These are phyloP conservation scores for Deilephila elpenor DNA, from an alignment of 2,888 invertebrate genomes.

Conservation along the genomic window DNA sequence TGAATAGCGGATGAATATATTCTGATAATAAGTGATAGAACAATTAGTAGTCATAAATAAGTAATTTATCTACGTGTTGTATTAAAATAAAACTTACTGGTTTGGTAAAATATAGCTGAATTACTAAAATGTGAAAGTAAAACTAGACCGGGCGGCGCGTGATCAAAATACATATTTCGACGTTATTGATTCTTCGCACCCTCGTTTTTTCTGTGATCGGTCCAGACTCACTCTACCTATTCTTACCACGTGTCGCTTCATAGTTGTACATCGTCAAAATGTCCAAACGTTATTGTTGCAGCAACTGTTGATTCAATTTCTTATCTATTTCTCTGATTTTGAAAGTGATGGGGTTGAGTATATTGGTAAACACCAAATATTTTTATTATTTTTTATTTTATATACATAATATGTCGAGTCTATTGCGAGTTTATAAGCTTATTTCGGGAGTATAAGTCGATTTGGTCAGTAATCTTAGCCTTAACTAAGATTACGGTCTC, in stretches of 20 bases:
- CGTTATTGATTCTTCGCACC: background rate
- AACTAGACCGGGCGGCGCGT: background rate
- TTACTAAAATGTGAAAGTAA: background rate
- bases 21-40: background rate
- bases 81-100: background rate
- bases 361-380: background rate
- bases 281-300: background rate
- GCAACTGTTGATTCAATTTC: background rate
- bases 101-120: background rate
- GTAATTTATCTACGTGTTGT: background rate
- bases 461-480: background rate
- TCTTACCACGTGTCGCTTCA: background rate
- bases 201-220: background rate
- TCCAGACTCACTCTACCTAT: background rate
- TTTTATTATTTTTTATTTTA: background rate
- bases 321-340: background rate
- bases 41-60: background rate
- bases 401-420: background rate
- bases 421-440: background rate
- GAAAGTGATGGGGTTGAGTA: background rate
- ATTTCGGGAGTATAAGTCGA: background rate
- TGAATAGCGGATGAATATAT: background rate
- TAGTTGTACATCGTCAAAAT: background rate
- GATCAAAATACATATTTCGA: background rate
- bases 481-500: slow-evolving; percentile 12